Percentiles rank a stretch among this genome's conserved stretches.
Evolutionary conservation across 2,888 invertebrate species (phyloP).

Genomic region (Yponomeuta cagnagella): DNA sequence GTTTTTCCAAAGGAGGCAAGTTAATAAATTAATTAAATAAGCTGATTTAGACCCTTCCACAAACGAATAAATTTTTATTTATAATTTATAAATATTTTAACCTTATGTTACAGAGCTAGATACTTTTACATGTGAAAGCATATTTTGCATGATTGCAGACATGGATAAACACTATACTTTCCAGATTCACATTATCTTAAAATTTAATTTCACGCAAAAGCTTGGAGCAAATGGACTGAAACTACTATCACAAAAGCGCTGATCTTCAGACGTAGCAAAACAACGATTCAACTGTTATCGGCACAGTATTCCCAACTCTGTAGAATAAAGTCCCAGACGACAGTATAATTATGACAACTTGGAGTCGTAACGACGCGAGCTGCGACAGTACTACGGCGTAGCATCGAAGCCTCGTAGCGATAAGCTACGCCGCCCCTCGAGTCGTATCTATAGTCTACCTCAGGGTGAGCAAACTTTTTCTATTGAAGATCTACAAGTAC

Average conservation of each 20-base stretch:
- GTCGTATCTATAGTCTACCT: not conserved
- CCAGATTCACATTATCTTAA: too few species aligned
- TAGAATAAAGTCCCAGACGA: not conserved
- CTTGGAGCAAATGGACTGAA: too few species aligned
- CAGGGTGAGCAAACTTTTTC: not conserved
- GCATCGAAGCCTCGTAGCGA: constrained; percentile 9
- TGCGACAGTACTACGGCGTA: constrained; percentile 10
- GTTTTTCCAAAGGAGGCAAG: not conserved
- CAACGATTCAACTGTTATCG: not conserved
- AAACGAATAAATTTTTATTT: too few species aligned
- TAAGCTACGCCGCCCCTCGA: constrained; percentile 4
- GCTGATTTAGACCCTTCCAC: too few species aligned
- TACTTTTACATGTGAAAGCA: too few species aligned
- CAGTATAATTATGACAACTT: not conserved
- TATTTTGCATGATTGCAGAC: too few species aligned
- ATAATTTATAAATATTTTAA: too few species aligned
- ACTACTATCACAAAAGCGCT: too few species aligned
- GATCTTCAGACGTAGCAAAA: not conserved
- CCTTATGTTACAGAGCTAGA: too few species aligned
- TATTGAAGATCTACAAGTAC: not conserved
- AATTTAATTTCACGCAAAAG: too few species aligned
- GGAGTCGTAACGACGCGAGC: not conserved
- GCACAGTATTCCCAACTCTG: not conserved
- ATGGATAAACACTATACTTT: too few species aligned
- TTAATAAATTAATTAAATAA: too few species aligned